Percentiles rank a stretch among this genome's conserved stretches.
Evolutionary conservation across 2,797 vertebrate species (phyloP).

Genomic region (Gallirallus australis): DNA sequence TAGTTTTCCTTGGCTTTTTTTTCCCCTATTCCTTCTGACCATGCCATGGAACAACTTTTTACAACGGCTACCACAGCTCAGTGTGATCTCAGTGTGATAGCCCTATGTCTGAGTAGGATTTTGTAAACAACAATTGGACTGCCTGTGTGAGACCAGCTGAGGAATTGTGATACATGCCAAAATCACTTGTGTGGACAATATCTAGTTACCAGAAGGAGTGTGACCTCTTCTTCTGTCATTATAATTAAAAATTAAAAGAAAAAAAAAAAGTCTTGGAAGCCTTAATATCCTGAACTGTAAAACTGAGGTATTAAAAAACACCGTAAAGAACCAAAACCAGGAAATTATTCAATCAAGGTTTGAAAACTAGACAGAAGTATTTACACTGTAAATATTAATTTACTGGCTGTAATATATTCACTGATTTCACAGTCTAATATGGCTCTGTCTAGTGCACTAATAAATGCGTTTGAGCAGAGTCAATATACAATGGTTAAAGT

Average conservation of each 20-base stretch:
- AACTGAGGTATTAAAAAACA: neutral
- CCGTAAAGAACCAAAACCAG: neutral
- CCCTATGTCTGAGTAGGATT: neutral
- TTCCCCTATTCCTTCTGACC: neutral
- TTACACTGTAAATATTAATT: constrained; percentile 34
- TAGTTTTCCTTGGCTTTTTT: neutral
- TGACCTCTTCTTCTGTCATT: neutral
- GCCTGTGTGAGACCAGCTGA: neutral
- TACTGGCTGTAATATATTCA: neutral
- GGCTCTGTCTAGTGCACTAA: neutral
- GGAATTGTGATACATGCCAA: neutral
- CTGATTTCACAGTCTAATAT: neutral
- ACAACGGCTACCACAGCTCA: neutral
- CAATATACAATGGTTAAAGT: neutral
- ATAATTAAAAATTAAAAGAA: neutral
- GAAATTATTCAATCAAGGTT: neutral
- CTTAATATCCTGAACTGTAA: neutral
- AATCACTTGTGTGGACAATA: neutral
- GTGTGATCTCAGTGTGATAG: neutral
- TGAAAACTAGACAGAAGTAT: neutral
- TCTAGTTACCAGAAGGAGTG: neutral
- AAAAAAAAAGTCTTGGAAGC: neutral
- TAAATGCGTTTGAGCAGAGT: neutral
- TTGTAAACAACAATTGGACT: neutral
- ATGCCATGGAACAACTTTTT: neutral